These are phyloP conservation scores for Plutomurus gul DNA, from an alignment of 1,140 invertebrate species.

Conservation along the genomic window DNA sequence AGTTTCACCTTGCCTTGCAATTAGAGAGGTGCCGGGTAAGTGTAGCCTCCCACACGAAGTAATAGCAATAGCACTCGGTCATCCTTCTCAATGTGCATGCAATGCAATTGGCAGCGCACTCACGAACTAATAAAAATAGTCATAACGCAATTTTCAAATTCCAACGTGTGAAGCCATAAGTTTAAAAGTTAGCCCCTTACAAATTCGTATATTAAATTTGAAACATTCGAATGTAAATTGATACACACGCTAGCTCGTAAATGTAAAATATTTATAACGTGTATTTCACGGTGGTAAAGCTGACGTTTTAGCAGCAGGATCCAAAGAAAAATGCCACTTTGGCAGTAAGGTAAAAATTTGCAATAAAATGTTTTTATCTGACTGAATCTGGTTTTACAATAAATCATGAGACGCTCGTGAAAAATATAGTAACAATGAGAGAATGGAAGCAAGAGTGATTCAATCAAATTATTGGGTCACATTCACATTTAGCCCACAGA, in stretches of 20 bases:
- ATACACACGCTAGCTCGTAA: neutral
- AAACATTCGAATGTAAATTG: slow-evolving; percentile 5
- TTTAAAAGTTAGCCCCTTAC: slow-evolving; percentile 6
- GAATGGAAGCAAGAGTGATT: neutral
- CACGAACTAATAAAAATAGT: too few relatives aligned
- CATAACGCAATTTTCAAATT: neutral
- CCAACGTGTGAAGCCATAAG: neutral
- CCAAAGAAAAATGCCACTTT: too few relatives aligned
- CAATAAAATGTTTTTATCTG: neutral
- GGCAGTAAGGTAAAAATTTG: slow-evolving; percentile 10
- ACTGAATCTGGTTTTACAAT: neutral
- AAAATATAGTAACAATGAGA: too few relatives aligned
- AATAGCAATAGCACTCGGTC: too few relatives aligned
- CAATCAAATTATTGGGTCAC: slow-evolving; percentile 29
- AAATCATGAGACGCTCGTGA: slow-evolving; percentile 15
- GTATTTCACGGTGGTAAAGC: too few relatives aligned
- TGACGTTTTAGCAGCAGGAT: too few relatives aligned
- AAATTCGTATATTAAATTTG: slow-evolving; percentile 14
- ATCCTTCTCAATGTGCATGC: too few relatives aligned
- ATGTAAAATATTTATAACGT: neutral
- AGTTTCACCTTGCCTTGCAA: too few relatives aligned
- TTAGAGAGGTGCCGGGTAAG: too few relatives aligned
- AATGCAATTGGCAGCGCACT: too few relatives aligned
- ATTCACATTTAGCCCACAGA: neutral
- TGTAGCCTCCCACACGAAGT: too few relatives aligned